Evolutionary conservation across 2,797 vertebrate species (phyloP).

Genomic region (Microcaecilia unicolor): DNA sequence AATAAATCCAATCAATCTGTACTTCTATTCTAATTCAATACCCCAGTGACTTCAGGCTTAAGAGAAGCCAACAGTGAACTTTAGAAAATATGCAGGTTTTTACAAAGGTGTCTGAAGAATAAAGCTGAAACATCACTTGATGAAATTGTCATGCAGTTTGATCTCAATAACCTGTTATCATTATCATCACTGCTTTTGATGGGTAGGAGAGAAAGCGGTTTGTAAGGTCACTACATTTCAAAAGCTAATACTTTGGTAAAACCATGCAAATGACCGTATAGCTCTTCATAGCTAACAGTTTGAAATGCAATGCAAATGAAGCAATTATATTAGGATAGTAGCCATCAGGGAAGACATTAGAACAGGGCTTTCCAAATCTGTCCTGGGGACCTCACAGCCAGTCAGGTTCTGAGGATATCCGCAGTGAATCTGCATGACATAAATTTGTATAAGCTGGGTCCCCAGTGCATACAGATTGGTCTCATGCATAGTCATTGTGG

Average conservation of each 20-base stretch:
- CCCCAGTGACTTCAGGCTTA: conserved; percentile 34
- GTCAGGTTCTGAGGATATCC: too few relatives aligned
- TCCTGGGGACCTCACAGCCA: too few relatives aligned
- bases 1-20: too few relatives aligned
- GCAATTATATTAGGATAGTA: background rate
- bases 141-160: background rate
- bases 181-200: conserved; percentile 9
- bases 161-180: conserved; percentile 5
- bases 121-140: conserved; percentile 9
- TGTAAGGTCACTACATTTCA: background rate
- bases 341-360: conserved; percentile 1
- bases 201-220: conserved; percentile 8
- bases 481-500: too few relatives aligned
- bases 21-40: too few relatives aligned
- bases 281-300: conserved; percentile 2
- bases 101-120: conserved; percentile 12
- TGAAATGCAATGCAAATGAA: background rate
- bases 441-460: too few relatives aligned
- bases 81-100: conserved; percentile 17
- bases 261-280: conserved; percentile 3
- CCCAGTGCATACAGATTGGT: too few relatives aligned
- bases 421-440: too few relatives aligned
- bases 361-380: too few relatives aligned
- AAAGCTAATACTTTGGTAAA: background rate
- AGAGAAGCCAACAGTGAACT: too few relatives aligned